These are phyloP conservation scores for Aspidapion aeneum DNA, from an alignment of 2,888 invertebrate genomes.

Conservation along the genomic window DNA sequence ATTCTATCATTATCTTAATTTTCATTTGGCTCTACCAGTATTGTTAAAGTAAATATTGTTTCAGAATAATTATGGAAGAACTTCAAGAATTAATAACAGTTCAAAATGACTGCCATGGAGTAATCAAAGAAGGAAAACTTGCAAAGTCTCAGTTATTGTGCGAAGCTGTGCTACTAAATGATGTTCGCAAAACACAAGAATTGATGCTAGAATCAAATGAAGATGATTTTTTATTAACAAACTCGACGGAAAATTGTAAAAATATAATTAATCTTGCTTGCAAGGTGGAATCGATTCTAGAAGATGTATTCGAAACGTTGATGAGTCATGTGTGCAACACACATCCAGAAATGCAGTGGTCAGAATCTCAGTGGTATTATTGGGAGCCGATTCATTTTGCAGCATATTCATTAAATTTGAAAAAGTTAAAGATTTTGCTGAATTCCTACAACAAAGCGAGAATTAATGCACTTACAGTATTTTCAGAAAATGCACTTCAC, in stretches of 20 bases:
- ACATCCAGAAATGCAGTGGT: constrained; percentile 18
- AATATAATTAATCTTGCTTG: constrained; percentile 24
- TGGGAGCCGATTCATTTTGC: constrained; percentile 34
- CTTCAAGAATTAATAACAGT: neutral
- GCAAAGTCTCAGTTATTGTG: neutral
- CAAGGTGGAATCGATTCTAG: neutral
- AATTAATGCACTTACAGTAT: constrained; percentile 26
- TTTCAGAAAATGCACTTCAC: constrained; percentile 35
- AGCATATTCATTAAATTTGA: constrained; percentile 22
- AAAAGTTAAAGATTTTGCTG: constrained; percentile 25
- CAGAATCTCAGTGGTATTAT: constrained; percentile 28
- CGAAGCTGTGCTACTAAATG: neutral
- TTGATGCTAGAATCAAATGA: neutral
- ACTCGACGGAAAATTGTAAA: neutral
- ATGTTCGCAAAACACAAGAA: neutral
- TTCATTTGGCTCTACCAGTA: too few relatives aligned
- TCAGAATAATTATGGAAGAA: neutral
- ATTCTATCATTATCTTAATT: too few relatives aligned
- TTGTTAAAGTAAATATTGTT: too few relatives aligned
- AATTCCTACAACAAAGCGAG: constrained; percentile 14
- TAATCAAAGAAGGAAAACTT: neutral
- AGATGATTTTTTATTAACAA: neutral
- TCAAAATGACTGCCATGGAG: neutral
- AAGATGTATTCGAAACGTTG: constrained; percentile 4
- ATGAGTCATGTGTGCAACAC: constrained; percentile 1